These are phyloP conservation scores for Sinopyrophorus schimmeli DNA, from an alignment of 2,888 invertebrate species.

Conservation along the genomic window DNA sequence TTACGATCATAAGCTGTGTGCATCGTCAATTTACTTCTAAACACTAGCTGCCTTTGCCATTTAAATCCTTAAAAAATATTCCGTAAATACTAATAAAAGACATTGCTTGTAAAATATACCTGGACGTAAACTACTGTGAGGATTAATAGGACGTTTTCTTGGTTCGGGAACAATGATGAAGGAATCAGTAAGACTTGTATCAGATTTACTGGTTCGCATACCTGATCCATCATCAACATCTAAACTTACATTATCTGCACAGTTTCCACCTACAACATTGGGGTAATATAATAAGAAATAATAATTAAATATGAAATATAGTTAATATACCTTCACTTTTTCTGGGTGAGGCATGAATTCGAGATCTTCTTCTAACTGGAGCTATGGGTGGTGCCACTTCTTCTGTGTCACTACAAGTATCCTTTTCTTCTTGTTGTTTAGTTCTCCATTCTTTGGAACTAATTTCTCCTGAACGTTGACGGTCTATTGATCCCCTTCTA, in stretches of 20 bases:
- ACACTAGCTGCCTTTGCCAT: slow-evolving; percentile 90
- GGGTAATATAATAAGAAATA: slow-evolving; percentile 1
- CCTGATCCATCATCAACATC: slow-evolving; percentile 55
- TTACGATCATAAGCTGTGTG: slow-evolving; percentile 96
- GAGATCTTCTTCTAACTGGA: slow-evolving; percentile 65
- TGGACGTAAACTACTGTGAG: slow-evolving; percentile 49
- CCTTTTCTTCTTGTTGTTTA: slow-evolving; percentile 72
- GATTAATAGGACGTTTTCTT: slow-evolving; percentile 54
- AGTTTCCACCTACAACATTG: slow-evolving; percentile 57
- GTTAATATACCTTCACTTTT: slow-evolving; percentile 64
- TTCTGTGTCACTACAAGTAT: slow-evolving; percentile 71
- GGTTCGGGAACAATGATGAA: slow-evolving; percentile 79
- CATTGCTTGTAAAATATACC: slow-evolving; percentile 41
- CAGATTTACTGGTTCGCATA: slow-evolving; percentile 84
- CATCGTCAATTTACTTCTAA: slow-evolving; percentile 95
- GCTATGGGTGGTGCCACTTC: slow-evolving; percentile 56
- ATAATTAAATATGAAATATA: neutral
- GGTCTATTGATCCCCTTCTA: slow-evolving; percentile 40
- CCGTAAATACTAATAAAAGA: neutral
- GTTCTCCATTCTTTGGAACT: slow-evolving; percentile 72
- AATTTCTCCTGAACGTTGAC: slow-evolving; percentile 47
- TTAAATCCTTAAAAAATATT: slow-evolving; percentile 65
- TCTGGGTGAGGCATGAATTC: slow-evolving; percentile 67
- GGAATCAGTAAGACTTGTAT: slow-evolving; percentile 87
- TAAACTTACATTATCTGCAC: slow-evolving; percentile 54